phyloP scores from a whole-genome alignment of 2,797 vertebrate species.

The Setipinna tenuifilis region DNA sequence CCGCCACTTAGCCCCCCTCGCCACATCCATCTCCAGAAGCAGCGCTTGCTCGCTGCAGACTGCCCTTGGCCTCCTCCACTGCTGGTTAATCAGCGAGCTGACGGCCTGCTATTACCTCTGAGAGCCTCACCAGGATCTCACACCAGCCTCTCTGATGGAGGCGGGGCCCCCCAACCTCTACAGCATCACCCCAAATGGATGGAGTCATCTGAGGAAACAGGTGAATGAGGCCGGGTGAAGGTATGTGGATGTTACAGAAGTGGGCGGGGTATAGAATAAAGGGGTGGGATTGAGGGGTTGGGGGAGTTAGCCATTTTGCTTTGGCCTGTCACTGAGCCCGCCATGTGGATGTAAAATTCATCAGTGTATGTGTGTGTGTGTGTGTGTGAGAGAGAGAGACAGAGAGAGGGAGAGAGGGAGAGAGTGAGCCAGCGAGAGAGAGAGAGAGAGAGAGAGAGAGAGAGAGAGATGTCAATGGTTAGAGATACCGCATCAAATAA shows the following conservation, averaged over 20 bases:
- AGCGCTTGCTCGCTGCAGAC: background rate
- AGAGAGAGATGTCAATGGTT: background rate
- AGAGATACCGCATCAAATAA: too few relatives aligned
- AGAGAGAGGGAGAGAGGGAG: background rate
- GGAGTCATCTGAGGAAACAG: background rate
- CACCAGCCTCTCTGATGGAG: background rate
- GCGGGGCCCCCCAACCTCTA: background rate
- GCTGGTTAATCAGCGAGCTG: background rate
- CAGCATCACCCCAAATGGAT: background rate
- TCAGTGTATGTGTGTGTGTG: background rate
- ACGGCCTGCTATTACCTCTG: conserved; percentile 6
- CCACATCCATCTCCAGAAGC: conserved; percentile 16
- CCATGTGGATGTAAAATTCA: background rate
- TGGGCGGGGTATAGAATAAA: background rate
- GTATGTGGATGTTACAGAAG: background rate
- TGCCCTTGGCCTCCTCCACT: conserved; percentile 15
- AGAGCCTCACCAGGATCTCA: background rate
- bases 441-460: background rate
- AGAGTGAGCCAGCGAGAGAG: too few relatives aligned
- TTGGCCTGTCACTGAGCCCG: background rate
- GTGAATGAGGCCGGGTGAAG: background rate
- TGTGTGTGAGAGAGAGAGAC: background rate
- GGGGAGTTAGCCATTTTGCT: background rate
- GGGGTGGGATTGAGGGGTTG: too few relatives aligned
- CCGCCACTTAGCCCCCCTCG: background rate